These are phyloP conservation scores for Dryococelus australis DNA, from an alignment of 2,888 invertebrate species.

Conservation along the genomic window DNA sequence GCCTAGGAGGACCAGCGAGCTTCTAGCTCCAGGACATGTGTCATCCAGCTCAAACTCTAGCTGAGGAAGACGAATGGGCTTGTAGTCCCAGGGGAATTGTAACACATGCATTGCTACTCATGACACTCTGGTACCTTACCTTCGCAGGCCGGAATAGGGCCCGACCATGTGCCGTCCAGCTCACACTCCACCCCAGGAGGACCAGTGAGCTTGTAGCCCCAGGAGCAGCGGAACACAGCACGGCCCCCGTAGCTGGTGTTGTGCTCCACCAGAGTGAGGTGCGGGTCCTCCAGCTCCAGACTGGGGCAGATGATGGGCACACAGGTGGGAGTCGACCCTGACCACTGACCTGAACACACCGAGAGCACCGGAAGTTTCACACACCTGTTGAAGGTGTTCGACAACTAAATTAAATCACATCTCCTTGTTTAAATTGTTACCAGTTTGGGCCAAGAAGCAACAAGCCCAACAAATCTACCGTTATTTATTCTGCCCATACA, in stretches of 20 bases:
- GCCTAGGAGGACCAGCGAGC: too few relatives aligned
- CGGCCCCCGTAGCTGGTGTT: slow-evolving; percentile 83
- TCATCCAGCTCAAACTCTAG: slow-evolving; percentile 75
- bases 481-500: too few relatives aligned
- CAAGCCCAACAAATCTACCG: too few relatives aligned
- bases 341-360: slow-evolving; percentile 73
- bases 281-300: slow-evolving; percentile 72
- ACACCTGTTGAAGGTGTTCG: too few relatives aligned
- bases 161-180: slow-evolving; percentile 81
- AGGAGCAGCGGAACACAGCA: slow-evolving; percentile 82
- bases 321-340: slow-evolving; percentile 75
- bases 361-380: not conserved
- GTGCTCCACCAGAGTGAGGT: slow-evolving; percentile 77
- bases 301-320: slow-evolving; percentile 80
- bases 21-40: too few relatives aligned
- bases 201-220: slow-evolving; percentile 82
- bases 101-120: slow-evolving; percentile 62
- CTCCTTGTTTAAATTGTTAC: too few relatives aligned
- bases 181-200: slow-evolving; percentile 81
- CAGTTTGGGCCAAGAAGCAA: too few relatives aligned
- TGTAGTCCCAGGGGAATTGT: slow-evolving; percentile 85
- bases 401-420: too few relatives aligned
- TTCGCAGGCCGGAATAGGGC: slow-evolving; percentile 75
- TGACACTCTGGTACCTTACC: slow-evolving; percentile 63
- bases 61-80: slow-evolving; percentile 76